Evolutionary conservation across 2,797 vertebrate species (phyloP).

Genomic region (Microhierax caerulescens): DNA sequence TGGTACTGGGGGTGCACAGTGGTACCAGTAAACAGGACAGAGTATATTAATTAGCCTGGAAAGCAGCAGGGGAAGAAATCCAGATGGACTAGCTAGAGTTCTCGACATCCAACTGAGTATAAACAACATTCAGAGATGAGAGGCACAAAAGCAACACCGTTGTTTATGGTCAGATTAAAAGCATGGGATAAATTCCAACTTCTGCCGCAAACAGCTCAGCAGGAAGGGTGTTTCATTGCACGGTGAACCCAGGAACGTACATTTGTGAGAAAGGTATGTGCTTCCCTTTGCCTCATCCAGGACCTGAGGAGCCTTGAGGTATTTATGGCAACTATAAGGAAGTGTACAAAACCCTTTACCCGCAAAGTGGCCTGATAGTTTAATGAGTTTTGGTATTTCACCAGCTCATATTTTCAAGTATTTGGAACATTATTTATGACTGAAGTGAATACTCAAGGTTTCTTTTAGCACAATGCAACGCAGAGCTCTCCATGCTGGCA

Average conservation of each 20-base stretch:
- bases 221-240: neutral
- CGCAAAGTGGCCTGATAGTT: neutral
- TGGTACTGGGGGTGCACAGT: neutral
- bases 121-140: slow-evolving; percentile 22
- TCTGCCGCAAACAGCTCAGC: neutral
- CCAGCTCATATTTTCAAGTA: neutral
- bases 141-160: neutral
- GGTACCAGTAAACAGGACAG: neutral
- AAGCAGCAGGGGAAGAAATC: neutral
- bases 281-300: neutral
- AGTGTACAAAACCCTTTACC: neutral
- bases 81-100: neutral
- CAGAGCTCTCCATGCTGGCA: neutral
- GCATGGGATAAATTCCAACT: neutral
- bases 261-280: neutral
- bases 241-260: neutral
- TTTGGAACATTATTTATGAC: neutral
- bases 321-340: neutral
- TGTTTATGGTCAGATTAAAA: slow-evolving; percentile 22
- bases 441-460: neutral
- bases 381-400: neutral
- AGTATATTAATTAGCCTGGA: neutral
- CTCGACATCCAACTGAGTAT: neutral
- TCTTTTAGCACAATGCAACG: neutral
- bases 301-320: neutral